phyloP scores from a whole-genome alignment of 2,113 vertebrate genomes.

The Larimichthys polyactis region DNA sequence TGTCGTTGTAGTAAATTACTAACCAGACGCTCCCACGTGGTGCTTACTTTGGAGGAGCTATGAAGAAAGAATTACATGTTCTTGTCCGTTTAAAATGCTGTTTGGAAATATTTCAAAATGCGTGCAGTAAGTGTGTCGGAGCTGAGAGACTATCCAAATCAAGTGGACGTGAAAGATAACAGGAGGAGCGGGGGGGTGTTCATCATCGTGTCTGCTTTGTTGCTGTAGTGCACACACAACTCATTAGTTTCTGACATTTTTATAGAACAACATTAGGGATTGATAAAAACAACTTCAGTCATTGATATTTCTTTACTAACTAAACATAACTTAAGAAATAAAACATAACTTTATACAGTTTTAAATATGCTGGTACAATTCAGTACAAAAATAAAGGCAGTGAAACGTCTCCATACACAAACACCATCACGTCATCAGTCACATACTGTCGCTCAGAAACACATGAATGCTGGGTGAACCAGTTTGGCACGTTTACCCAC shows the following conservation, averaged over 20 bases:
- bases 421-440: slow-evolving; percentile 75
- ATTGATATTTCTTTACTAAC: slow-evolving; percentile 80
- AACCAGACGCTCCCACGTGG: not conserved
- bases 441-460: slow-evolving; percentile 60
- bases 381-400: slow-evolving; percentile 88
- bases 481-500: slow-evolving; percentile 61
- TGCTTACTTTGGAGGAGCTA: not conserved
- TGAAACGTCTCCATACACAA: slow-evolving; percentile 78
- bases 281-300: slow-evolving; percentile 78
- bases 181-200: not conserved
- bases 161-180: not conserved
- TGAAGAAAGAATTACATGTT: not conserved
- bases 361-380: slow-evolving; percentile 88
- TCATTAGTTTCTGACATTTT: slow-evolving; percentile 53
- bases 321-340: slow-evolving; percentile 86
- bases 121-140: not conserved
- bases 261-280: slow-evolving; percentile 71
- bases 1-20: not conserved
- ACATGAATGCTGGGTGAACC: slow-evolving; percentile 53
- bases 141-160: not conserved
- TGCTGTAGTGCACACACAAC: not conserved
- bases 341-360: slow-evolving; percentile 84
- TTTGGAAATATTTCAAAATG: not conserved
- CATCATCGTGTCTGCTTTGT: not conserved
- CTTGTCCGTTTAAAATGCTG: no score